These are phyloP conservation scores for Gymnoscopelus braueri DNA, from an alignment of 2,797 vertebrate species.

Conservation along the genomic window DNA sequence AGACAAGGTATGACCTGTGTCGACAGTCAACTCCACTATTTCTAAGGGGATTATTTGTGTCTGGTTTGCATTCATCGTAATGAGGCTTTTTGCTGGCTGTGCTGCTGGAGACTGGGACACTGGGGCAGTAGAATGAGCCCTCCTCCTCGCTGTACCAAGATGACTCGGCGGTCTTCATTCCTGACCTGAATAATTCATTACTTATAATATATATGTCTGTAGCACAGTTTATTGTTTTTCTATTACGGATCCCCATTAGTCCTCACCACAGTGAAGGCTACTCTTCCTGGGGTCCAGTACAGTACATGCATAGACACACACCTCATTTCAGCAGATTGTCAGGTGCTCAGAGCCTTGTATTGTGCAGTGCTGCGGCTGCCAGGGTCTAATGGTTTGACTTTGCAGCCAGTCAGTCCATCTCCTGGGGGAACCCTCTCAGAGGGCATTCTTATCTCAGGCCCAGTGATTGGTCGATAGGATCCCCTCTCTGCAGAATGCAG, in stretches of 20 bases:
- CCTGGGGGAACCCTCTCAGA: background rate
- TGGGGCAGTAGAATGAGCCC: background rate
- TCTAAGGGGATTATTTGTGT: constrained; percentile 8
- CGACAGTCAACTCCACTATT: constrained; percentile 2
- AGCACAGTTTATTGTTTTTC: background rate
- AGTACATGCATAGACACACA: constrained; percentile 5
- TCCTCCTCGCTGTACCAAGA: constrained; percentile 4
- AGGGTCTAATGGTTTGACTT: constrained; percentile 2
- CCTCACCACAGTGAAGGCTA: too few relatives aligned
- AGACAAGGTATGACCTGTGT: background rate
- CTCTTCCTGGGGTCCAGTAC: background rate
- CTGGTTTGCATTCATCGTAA: constrained; percentile 6
- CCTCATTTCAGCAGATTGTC: background rate
- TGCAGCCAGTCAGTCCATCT: background rate
- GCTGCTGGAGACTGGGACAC: constrained; percentile 1
- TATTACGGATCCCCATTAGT: too few relatives aligned
- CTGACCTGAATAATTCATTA: constrained; percentile 54
- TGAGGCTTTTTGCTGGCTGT: constrained; percentile 3
- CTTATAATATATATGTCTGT: background rate
- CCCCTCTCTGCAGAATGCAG: constrained; percentile 2
- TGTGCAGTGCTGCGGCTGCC: background rate
- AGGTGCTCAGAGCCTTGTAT: background rate
- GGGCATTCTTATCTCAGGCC: background rate
- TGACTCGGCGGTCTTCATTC: constrained; percentile 50
- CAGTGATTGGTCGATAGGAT: constrained; percentile 20